phyloP scores from a whole-genome alignment of 2,113 vertebrate species.

The Ciconia maguari region DNA sequence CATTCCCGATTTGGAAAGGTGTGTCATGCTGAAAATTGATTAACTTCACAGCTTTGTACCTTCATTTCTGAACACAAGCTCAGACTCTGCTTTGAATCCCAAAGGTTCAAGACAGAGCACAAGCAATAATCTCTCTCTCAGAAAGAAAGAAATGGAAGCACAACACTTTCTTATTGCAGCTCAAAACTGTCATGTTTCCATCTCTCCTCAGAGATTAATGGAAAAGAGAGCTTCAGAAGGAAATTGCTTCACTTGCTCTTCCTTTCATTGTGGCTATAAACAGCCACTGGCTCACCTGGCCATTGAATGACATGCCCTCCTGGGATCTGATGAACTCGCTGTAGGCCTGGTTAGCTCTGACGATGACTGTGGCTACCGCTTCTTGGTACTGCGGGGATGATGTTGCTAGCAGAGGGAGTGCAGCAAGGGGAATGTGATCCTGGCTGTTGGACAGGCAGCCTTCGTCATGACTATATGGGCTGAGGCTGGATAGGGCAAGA shows the following conservation, averaged over 20 bases:
- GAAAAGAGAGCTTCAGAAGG: not conserved
- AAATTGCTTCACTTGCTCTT: not conserved
- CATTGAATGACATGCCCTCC: constrained; percentile 86
- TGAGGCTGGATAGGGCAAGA: constrained; percentile 79
- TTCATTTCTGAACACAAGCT: constrained; percentile 2
- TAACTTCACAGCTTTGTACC: not conserved
- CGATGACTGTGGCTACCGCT: constrained; percentile 88
- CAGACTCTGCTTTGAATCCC: constrained; percentile 22
- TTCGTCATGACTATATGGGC: constrained; percentile 94
- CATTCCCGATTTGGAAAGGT: not conserved
- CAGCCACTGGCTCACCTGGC: constrained; percentile 82
- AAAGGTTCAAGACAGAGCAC: not conserved
- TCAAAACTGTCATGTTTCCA: not conserved
- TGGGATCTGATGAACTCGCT: constrained; percentile 89
- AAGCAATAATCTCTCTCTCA: constrained; percentile 5
- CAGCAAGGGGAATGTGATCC: constrained; percentile 96
- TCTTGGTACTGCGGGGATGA: constrained; percentile 96
- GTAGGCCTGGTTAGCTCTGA: constrained; percentile 93
- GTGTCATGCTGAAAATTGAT: not conserved
- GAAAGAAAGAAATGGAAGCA: not conserved
- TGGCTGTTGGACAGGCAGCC: constrained; percentile 95
- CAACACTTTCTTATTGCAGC: not conserved
- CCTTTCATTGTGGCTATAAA: not conserved
- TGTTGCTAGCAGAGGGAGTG: constrained; percentile 92
- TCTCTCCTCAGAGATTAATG: not conserved